A percentile compares a stretch with the other conserved stretches of the same genome.
phyloP scores from a whole-genome alignment of 2,888 invertebrate species.

The Ephialtes manifestator region DNA sequence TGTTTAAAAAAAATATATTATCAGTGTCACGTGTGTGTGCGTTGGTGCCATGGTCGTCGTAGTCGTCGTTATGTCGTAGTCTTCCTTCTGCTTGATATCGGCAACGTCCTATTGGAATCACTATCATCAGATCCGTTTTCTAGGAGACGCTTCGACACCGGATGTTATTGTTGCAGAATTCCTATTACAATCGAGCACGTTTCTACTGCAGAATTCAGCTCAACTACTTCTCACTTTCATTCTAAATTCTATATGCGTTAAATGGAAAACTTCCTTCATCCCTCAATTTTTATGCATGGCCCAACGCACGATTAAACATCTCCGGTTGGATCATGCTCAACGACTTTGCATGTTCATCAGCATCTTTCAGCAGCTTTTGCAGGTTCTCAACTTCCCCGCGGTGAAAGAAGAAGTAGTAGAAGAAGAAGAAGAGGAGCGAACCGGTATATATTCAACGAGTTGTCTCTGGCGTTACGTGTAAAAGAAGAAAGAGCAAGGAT shows the following conservation, averaged over 20 bases:
- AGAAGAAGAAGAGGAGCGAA: neutral
- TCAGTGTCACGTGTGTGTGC: conserved; percentile 43
- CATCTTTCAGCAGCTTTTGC: neutral
- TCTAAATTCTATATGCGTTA: neutral
- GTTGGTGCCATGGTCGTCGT: conserved; percentile 23
- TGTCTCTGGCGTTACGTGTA: neutral
- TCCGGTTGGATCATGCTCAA: neutral
- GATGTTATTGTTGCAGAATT: conserved; percentile 80
- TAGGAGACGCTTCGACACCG: conserved; percentile 34
- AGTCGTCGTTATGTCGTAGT: conserved; percentile 24
- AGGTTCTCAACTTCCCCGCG: neutral
- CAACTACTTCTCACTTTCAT: neutral
- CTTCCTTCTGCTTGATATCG: conserved; percentile 45
- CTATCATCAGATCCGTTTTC: neutral
- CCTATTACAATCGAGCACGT: conserved; percentile 76
- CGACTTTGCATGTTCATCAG: neutral
- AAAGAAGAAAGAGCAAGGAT: neutral
- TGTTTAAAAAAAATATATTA: too few relatives aligned
- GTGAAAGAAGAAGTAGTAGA: neutral
- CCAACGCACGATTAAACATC: conserved; percentile 4
- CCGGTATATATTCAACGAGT: neutral
- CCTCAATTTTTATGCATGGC: neutral
- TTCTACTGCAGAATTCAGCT: conserved; percentile 32
- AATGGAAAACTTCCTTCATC: neutral
- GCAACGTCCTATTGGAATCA: conserved; percentile 11